These are phyloP conservation scores for Madoqua kirkii DNA, from an alignment of 2,113 vertebrate species.

Conservation along the genomic window DNA sequence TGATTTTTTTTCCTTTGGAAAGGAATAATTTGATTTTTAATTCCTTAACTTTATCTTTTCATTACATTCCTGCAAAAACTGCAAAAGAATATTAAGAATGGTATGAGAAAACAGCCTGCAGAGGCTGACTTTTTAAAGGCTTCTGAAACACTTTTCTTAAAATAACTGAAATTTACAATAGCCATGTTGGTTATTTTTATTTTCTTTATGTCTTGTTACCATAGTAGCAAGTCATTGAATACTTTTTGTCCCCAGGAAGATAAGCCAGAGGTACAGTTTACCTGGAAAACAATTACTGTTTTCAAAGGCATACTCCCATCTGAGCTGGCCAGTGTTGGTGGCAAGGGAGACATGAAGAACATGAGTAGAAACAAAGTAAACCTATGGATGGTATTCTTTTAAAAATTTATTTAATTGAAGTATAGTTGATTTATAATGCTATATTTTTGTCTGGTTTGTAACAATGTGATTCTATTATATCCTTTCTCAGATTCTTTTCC, in stretches of 20 bases:
- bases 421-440: background rate
- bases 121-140: constrained; percentile 11
- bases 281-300: background rate
- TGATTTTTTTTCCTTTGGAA: background rate
- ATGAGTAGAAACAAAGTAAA: rapidly evolving
- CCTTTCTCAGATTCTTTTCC: background rate
- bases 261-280: background rate
- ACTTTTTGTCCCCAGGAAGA: background rate
- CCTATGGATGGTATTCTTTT: background rate
- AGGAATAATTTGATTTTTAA: background rate
- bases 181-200: constrained; percentile 36
- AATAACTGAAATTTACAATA: constrained; percentile 23
- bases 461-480: background rate
- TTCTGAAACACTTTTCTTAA: constrained; percentile 13
- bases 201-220: constrained; percentile 43
- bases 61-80: background rate
- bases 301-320: background rate
- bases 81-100: constrained; percentile 35
- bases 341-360: background rate
- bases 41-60: constrained; percentile 35
- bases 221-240: constrained; percentile 40
- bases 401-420: background rate
- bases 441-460: background rate
- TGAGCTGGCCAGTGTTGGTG: background rate
- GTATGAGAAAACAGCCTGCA: background rate